Percentiles rank a stretch among this genome's conserved stretches.
Conservation (phyloP, 2,113 vertebrate species). For the Hepsetus odoe region DNA sequence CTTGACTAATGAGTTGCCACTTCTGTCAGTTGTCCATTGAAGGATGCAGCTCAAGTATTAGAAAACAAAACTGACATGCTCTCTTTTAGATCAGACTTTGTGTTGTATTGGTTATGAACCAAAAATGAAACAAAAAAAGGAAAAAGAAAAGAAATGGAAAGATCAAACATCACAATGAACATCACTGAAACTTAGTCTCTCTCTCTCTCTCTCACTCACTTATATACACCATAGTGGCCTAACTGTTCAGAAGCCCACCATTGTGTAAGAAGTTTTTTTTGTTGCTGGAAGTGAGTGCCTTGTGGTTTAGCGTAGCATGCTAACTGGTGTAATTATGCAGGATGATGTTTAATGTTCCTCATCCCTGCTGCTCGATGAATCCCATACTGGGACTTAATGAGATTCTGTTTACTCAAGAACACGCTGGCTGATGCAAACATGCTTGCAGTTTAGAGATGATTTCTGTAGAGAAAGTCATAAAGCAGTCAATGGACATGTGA, state of each 20-base stretch:
- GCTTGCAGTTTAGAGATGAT: constrained; percentile 22
- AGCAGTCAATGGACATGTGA: constrained; percentile 4
- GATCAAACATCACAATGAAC: background rate
- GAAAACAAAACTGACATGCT: constrained; percentile 7
- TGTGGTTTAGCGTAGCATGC: constrained; percentile 40
- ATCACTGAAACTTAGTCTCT: background rate
- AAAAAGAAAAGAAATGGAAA: no score
- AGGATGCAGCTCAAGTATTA: background rate
- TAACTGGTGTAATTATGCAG: constrained; percentile 51
- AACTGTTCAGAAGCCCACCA: constrained; percentile 7
- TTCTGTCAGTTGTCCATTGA: constrained; percentile 20
- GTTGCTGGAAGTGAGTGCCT: constrained; percentile 34
- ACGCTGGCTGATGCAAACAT: constrained; percentile 33
- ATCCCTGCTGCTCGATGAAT: constrained; percentile 44
- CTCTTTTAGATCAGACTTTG: background rate
- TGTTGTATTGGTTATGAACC: background rate
- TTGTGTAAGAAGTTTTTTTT: constrained; percentile 31
- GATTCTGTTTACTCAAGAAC: constrained; percentile 48
- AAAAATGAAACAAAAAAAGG: background rate
- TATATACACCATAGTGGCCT: background rate
- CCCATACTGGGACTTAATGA: constrained; percentile 48
- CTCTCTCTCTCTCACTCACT: background rate
- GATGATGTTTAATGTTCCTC: constrained; percentile 51
- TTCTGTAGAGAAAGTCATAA: constrained; percentile 10
- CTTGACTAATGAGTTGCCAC: constrained; percentile 29